Conservation (phyloP, 23 tunicate species). For the Trididemnum nubilum region DNA sequence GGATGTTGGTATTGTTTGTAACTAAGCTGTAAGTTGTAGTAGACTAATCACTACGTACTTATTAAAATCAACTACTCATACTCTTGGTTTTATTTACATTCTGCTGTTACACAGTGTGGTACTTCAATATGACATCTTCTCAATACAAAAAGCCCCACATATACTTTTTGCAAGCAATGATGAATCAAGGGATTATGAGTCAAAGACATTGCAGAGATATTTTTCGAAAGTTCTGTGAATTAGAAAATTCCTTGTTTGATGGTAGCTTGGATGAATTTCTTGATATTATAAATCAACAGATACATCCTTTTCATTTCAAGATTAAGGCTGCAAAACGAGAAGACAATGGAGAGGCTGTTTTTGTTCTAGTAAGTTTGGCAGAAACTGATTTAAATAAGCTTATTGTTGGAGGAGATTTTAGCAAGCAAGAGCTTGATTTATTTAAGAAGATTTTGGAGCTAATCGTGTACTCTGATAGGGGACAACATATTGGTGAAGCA, state of each 20-base stretch:
- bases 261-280: slow-evolving; percentile 43
- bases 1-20: no score
- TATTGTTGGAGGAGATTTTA: slow-evolving; percentile 55
- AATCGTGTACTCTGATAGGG: slow-evolving; percentile 32
- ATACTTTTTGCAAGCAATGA: slow-evolving; percentile 73
- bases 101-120: no score
- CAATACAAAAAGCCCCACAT: slow-evolving; percentile 51
- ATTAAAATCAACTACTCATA: no score
- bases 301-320: slow-evolving; percentile 64
- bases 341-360: slow-evolving; percentile 67
- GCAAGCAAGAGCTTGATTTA: slow-evolving; percentile 54
- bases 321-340: slow-evolving; percentile 58
- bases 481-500: slow-evolving; percentile 39
- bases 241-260: slow-evolving; percentile 4
- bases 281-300: slow-evolving; percentile 37
- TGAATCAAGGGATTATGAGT: slow-evolving; percentile 44
- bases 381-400: slow-evolving; percentile 71
- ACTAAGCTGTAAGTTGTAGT: no score
- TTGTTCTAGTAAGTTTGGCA: slow-evolving; percentile 52
- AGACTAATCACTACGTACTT: no score
- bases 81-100: no score
- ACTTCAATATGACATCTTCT: neutral
- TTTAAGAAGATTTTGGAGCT: slow-evolving; percentile 55
- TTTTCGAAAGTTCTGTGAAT: slow-evolving; percentile 39
- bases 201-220: slow-evolving; percentile 28